phyloP scores from a whole-genome alignment of 2,113 vertebrate species.

The Chaetodon auriga region DNA sequence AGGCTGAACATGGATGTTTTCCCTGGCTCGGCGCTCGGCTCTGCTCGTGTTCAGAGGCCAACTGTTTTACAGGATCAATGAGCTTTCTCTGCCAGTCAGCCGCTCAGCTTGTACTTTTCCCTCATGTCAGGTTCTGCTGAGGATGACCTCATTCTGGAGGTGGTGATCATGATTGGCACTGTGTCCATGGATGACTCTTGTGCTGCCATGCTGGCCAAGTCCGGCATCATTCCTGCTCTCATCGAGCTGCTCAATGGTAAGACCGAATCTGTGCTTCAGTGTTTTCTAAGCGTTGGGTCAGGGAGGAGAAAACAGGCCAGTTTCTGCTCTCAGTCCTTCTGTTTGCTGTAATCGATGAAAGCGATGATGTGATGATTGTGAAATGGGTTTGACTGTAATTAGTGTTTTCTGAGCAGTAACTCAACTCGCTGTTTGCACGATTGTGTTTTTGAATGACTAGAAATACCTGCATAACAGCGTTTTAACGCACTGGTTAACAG shows the following conservation, averaged over 20 bases:
- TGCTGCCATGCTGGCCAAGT: slow-evolving; percentile 94
- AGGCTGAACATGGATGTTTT: neutral
- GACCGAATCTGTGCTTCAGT: neutral
- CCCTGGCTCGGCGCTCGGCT: neutral
- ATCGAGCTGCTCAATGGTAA: slow-evolving; percentile 97
- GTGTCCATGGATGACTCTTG: slow-evolving; percentile 97
- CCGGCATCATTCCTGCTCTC: slow-evolving; percentile 95
- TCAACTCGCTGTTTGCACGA: neutral
- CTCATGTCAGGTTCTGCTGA: slow-evolving; percentile 89
- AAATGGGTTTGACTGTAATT: neutral
- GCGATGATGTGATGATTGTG: neutral
- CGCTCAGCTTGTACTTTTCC: neutral
- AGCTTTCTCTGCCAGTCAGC: neutral
- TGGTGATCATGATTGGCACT: slow-evolving; percentile 98
- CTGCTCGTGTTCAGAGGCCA: neutral
- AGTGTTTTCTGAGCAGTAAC: neutral
- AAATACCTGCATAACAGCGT: too few relatives aligned
- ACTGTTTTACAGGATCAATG: neutral
- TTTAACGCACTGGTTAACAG: too few relatives aligned
- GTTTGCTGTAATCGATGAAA: neutral
- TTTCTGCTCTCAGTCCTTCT: neutral
- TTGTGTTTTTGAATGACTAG: neutral
- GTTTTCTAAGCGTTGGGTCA: neutral
- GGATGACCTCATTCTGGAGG: slow-evolving; percentile 95
- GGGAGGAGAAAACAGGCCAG: neutral